Evolutionary conservation across 1,140 invertebrate species (phyloP).

Genomic region (Drosophila cardini): DNA sequence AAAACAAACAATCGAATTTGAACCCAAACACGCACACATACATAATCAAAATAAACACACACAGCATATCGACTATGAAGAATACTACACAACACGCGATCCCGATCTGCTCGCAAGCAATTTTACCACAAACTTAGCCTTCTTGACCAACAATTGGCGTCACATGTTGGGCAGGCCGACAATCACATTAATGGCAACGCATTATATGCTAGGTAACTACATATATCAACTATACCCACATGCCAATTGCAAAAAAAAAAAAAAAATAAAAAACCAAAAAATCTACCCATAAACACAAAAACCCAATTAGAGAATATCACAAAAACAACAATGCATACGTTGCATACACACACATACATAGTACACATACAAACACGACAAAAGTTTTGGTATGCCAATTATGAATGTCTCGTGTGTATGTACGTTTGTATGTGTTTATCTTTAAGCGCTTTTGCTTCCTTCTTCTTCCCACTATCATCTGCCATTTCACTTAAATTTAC

Average conservation of each 20-base stretch:
- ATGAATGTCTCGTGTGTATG: slow-evolving; percentile 15
- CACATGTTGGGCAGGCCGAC: slow-evolving; percentile 95
- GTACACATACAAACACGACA: slow-evolving; percentile 18
- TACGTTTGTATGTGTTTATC: slow-evolving; percentile 27
- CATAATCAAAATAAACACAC: slow-evolving; percentile 34
- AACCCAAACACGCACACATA: too few species aligned
- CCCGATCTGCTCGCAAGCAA: slow-evolving; percentile 94
- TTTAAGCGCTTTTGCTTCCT: slow-evolving; percentile 15
- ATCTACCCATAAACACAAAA: background rate
- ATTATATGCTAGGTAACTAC: slow-evolving; percentile 91
- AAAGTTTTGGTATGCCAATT: slow-evolving; percentile 10
- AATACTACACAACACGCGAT: slow-evolving; percentile 97
- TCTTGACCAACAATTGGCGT: slow-evolving; percentile 97
- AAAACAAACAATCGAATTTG: slow-evolving; percentile 34
- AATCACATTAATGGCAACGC: slow-evolving; percentile 92
- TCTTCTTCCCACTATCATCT: slow-evolving; percentile 2
- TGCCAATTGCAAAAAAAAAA: slow-evolving; percentile 4
- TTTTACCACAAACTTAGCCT: slow-evolving; percentile 94
- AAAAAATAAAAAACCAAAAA: slow-evolving; percentile 9
- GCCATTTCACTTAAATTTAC: background rate
- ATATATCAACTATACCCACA: slow-evolving; percentile 33
- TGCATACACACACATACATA: slow-evolving; percentile 9
- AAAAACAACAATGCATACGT: slow-evolving; percentile 5
- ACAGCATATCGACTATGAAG: slow-evolving; percentile 96
- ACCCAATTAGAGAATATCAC: slow-evolving; percentile 10